These are phyloP conservation scores for Caretta caretta DNA, from an alignment of 2,113 vertebrate genomes.

Conservation along the genomic window DNA sequence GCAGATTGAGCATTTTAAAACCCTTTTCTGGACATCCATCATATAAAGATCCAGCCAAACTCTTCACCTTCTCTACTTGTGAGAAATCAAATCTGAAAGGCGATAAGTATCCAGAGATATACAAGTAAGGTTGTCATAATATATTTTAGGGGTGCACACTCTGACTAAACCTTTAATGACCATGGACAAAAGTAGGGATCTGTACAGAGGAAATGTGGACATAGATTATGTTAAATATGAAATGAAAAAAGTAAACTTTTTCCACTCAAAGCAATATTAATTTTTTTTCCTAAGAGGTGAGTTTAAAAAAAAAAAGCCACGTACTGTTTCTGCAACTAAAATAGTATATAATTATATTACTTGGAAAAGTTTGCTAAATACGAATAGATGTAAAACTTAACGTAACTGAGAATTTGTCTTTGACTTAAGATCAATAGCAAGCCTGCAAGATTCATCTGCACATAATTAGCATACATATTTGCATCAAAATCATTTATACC, in stretches of 20 bases:
- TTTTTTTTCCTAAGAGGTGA: background rate
- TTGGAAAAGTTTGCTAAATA: conserved; percentile 90
- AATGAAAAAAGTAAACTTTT: background rate
- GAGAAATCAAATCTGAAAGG: background rate
- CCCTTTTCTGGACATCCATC: background rate
- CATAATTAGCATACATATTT: conserved; percentile 93
- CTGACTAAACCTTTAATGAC: background rate
- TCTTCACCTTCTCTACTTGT: background rate
- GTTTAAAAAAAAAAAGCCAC: background rate
- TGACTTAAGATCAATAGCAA: conserved; percentile 89
- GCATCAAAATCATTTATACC: conserved; percentile 92
- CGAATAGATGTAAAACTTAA: conserved; percentile 86
- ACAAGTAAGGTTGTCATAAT: fast-evolving
- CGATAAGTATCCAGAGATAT: background rate
- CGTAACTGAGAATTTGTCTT: conserved; percentile 91
- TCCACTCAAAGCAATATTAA: background rate
- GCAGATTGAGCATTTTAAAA: background rate
- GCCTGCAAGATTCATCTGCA: conserved; percentile 88
- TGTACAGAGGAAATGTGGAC: fast-evolving
- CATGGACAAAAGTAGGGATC: background rate
- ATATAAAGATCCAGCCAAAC: background rate
- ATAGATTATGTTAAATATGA: fast-evolving
- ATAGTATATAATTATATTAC: conserved; percentile 87
- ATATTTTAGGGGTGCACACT: background rate
- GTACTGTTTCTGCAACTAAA: conserved; percentile 68